Evolutionary conservation across 2,888 invertebrate species (phyloP).

Genomic region (Mycalesis mineus): DNA sequence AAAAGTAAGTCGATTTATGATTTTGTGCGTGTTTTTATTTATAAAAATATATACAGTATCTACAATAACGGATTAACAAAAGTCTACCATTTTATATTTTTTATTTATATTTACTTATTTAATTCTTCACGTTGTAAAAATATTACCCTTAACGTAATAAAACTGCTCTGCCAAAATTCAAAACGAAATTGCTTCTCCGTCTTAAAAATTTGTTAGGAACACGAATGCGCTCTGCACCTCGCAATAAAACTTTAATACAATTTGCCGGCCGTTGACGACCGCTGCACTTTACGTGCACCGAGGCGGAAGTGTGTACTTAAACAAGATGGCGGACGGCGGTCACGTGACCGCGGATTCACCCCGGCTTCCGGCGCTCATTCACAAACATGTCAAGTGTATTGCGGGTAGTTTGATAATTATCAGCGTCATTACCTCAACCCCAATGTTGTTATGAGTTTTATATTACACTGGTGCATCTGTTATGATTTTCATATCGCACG

Average conservation of each 20-base stretch:
- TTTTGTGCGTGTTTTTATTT: neutral
- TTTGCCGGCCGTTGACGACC: slow-evolving; percentile 50
- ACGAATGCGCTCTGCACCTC: slow-evolving; percentile 35
- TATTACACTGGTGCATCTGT: slow-evolving; percentile 60
- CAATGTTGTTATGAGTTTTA: slow-evolving; percentile 50
- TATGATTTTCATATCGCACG: slow-evolving; percentile 42
- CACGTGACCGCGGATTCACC: slow-evolving; percentile 75
- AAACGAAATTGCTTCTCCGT: slow-evolving; percentile 23
- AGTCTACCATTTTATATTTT: no score
- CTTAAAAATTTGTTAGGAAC: slow-evolving; percentile 33
- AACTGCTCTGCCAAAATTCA: slow-evolving; percentile 19
- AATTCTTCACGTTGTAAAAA: neutral
- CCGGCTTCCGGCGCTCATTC: slow-evolving; percentile 65
- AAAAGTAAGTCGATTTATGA: neutral
- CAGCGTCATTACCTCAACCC: slow-evolving; percentile 51
- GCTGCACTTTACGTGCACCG: slow-evolving; percentile 48
- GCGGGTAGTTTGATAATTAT: slow-evolving; percentile 70
- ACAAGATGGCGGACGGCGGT: slow-evolving; percentile 69
- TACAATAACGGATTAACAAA: no score
- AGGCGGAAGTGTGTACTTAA: slow-evolving; percentile 69
- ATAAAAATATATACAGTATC: no score
- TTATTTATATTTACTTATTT: neutral
- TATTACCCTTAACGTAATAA: slow-evolving; percentile 16
- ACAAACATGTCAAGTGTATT: slow-evolving; percentile 70
- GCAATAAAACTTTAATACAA: slow-evolving; percentile 41